Evolutionary conservation across 2,797 vertebrate genomes (phyloP), one percentile per base, ranked within the genome.

Genomic region (Aphelocoma californica): DNA sequence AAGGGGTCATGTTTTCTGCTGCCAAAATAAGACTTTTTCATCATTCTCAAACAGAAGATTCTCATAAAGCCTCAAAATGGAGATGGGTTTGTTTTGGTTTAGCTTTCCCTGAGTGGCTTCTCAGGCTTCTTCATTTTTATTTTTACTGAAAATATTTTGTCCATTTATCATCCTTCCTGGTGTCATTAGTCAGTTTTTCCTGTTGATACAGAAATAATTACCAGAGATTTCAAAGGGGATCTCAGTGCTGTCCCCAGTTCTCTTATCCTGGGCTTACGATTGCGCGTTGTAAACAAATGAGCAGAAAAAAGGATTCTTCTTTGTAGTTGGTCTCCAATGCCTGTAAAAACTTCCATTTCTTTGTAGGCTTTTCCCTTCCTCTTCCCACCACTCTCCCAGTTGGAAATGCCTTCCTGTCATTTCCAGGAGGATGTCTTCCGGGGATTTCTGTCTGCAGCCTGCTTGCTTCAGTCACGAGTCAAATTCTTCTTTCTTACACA

Each of bases 351-450:
- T 96, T 96, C 36, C 13, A 89, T 87, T 95, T 95, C 92, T 92
- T 97, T 93, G 96, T 96, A 90, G 88, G 70, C 62, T 94, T 92
- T 94, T 91, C 94, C 51, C 83, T 94, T 91, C 94, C 94, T 61
- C 81, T 92, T 93, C 94, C 92, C 86, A 62, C 86, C 23, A 0
- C 78, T 60, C 79, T 96, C 94, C 48, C 94, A 82, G 93, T 5
- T 89, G 95, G 92, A 96, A 57, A 12, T 82, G 23, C 86, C 92
- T 96, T 96, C 92, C 93, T 92, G 81, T 32, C 21, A 8, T 79
- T 86, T 84, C 90, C 82, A 25, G 67, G 93, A 86, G 80, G 82
- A 81, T 56, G 45, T 73, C 90, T 94, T 95, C 47, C 79, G 13
- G 86, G 95, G 92, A 74, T 93, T 90, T 66, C 65, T 78, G 70